phyloP scores from a whole-genome alignment of 2,797 vertebrate genomes.

The Catostomus latipinnis region DNA sequence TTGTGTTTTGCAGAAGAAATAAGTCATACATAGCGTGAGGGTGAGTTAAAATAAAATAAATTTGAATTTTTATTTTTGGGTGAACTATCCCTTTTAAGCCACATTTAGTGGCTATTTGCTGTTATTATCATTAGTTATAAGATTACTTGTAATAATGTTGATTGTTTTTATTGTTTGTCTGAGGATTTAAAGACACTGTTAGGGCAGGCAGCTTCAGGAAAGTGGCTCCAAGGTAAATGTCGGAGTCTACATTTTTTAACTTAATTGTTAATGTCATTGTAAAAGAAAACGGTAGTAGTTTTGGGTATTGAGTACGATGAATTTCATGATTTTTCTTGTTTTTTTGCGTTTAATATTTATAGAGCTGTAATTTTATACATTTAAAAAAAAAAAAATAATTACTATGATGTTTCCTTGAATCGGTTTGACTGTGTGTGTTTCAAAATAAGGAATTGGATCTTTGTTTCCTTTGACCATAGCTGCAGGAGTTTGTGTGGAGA shows the following conservation, averaged over 20 bases:
- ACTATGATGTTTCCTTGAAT: no score
- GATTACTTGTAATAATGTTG: neutral
- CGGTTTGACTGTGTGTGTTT: neutral
- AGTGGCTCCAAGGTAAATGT: neutral
- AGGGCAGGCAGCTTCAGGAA: neutral
- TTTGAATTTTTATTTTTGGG: no score
- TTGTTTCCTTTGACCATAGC: neutral
- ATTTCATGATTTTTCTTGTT: no score
- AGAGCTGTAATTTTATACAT: slow-evolving; percentile 8
- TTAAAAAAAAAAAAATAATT: no score
- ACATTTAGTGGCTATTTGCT: neutral
- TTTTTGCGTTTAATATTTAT: slow-evolving; percentile 11
- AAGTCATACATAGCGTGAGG: no score
- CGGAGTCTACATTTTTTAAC: no score
- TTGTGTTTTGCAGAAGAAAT: no score
- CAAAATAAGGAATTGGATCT: neutral
- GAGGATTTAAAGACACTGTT: neutral
- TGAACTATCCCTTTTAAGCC: no score
- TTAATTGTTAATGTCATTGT: no score
- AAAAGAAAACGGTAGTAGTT: no score
- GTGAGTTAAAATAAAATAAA: no score
- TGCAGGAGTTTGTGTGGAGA: slow-evolving; percentile 13
- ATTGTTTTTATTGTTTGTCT: neutral
- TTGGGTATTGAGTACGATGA: no score
- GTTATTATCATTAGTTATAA: neutral